phyloP scores from a whole-genome alignment of 2,797 vertebrate species.

The Chaetodon trifasciatus region DNA sequence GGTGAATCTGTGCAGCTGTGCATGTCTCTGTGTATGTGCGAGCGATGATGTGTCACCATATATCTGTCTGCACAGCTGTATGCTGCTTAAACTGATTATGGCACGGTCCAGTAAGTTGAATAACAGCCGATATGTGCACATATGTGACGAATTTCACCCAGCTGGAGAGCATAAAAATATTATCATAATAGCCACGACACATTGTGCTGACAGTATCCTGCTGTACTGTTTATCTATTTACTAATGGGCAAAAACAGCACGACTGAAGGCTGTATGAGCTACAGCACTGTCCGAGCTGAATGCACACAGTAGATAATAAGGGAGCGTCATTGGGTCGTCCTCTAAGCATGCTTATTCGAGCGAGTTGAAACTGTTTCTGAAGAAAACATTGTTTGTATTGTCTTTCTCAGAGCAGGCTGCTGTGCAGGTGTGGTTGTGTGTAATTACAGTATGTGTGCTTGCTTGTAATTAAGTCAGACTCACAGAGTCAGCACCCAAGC shows the following conservation, averaged over 20 bases:
- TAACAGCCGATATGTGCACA: slow-evolving; percentile 19
- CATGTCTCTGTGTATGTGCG: neutral
- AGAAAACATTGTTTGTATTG: slow-evolving; percentile 57
- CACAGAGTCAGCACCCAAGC: slow-evolving; percentile 57
- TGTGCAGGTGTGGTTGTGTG: slow-evolving; percentile 64
- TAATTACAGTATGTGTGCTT: slow-evolving; percentile 73
- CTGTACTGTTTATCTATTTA: slow-evolving; percentile 55
- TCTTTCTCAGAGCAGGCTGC: slow-evolving; percentile 37
- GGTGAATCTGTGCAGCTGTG: neutral
- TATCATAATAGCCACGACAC: slow-evolving; percentile 35
- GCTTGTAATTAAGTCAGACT: slow-evolving; percentile 73
- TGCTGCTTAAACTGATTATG: slow-evolving; percentile 30
- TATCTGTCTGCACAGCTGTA: slow-evolving; percentile 33
- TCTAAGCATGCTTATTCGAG: slow-evolving; percentile 43
- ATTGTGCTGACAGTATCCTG: slow-evolving; percentile 48
- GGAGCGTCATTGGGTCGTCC: slow-evolving; percentile 42
- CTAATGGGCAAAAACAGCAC: slow-evolving; percentile 50
- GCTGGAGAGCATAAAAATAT: slow-evolving; percentile 41
- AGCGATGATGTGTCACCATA: slow-evolving; percentile 29
- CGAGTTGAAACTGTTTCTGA: slow-evolving; percentile 40
- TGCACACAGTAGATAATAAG: slow-evolving; percentile 46
- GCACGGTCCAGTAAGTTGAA: slow-evolving; percentile 17
- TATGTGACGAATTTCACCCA: slow-evolving; percentile 35
- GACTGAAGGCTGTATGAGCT: slow-evolving; percentile 36
- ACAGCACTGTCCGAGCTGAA: slow-evolving; percentile 24